Evolutionary conservation across 2,888 invertebrate species (phyloP).

Genomic region (Cetonia aurata): DNA sequence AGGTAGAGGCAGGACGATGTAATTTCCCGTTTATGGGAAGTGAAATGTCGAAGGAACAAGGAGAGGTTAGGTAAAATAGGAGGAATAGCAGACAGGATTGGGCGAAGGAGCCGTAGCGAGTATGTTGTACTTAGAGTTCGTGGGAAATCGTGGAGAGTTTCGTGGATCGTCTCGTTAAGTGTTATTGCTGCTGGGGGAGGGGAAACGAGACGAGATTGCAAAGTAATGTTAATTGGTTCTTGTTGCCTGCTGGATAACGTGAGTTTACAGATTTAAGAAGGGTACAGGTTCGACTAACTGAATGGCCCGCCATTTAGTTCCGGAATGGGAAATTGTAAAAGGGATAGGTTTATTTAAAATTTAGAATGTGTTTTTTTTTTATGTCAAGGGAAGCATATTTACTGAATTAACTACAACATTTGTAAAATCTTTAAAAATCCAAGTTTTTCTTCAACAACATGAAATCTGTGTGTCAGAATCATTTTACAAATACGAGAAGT

Average conservation of each 20-base stretch:
- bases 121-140: conserved; percentile 26
- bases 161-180: conserved; percentile 37
- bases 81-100: background rate
- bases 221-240: conserved; percentile 40
- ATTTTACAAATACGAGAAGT: too few species aligned
- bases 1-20: conserved; percentile 26
- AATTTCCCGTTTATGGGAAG: conserved; percentile 32
- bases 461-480: too few species aligned
- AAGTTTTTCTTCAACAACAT: too few species aligned
- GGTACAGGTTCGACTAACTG: background rate
- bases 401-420: too few species aligned
- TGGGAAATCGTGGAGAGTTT: conserved; percentile 23
- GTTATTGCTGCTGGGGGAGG: conserved; percentile 32
- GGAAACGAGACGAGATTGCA: conserved; percentile 32
- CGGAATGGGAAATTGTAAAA: too few species aligned
- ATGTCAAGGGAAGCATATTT: too few species aligned
- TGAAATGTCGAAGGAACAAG: background rate
- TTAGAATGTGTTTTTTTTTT: too few species aligned
- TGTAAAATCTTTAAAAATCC: too few species aligned
- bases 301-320: too few species aligned
- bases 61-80: background rate
- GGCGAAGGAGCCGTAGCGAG: background rate
- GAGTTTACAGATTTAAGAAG: conserved; percentile 15
- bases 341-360: too few species aligned
- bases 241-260: conserved; percentile 4